Evolutionary conservation across 2,888 invertebrate genomes (phyloP), one percentile per base, ranked within the genome.

Genomic region (Nephrotoma flavescens): DNA sequence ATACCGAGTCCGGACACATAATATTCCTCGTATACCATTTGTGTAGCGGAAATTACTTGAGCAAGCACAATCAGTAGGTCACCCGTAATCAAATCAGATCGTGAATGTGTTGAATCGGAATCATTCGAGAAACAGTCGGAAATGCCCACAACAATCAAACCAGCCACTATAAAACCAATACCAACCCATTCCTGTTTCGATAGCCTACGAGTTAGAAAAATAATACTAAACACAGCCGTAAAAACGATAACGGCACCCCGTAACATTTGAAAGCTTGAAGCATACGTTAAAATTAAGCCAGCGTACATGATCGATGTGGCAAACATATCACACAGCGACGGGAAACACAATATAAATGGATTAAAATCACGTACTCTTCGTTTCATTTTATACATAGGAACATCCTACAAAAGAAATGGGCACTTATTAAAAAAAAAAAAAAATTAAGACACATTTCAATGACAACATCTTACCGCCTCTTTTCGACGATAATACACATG

Each of bases 231-330:
- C 4, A 98, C 91, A 0, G 96, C 98, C 42, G 97, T 97, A 91
- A 98, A 98, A 42, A 98, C 93, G 87, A 98, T 96, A 6, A 97
- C 95, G 86, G 97, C 95, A 86, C 96, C 95, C 92, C 98, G 93
- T 89, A 99, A 94, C 98, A 99, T 98, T 93, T 98, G 98, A 91
- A 98, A 99, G 90, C 97, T 98, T 88, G 97, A 97, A 0, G 97
- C 96, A 90, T 96, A 97, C 0, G 99, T 99, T 90, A 99, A 92
- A 89, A 95, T 97, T 86, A 99, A 92, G 5, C 98, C 98, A 86
- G 97, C 94, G 90, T 98, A 97, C 95, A 98, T 96, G 44, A 96
- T 93, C 0, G 97, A 96, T 0, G 98, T 98, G 0, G 96, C 97
- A 87, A 95, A 92, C 94, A 97, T 95, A 91, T 99, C 98, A 91